Base-by-base conservation (phyloP, 1,140 invertebrate species). In the Liolophura sinensis region DNA sequence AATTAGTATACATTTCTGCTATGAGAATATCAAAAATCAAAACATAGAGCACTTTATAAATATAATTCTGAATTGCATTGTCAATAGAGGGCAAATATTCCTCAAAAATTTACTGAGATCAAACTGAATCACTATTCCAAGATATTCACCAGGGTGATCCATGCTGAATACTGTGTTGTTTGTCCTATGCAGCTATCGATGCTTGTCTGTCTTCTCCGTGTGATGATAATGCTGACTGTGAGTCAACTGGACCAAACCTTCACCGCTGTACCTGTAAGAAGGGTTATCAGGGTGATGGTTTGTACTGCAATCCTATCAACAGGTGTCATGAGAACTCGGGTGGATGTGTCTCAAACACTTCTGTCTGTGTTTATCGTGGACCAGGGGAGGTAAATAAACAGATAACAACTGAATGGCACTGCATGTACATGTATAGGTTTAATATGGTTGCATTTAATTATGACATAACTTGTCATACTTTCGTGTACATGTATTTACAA, bases 231-330 rank as follows among this genome's bases (percentile, higher is more conserved):
- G 73, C 71, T 40, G 51, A 27, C 6, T 80, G 78, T 62, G 55
- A 52, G 14, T 25, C 54, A 3, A 67, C 68, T 25, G 72, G 71
- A 9, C 73, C 77, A 1, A 62, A 48, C 18, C 54, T 51, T 3
- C 68, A 71, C 62, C 60, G 68, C 22, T 80, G 78, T 62, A 55
- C 48, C 6, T 80, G 78, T 65, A 63, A 63, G 16, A 20, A 56
- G 12, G 73, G 72, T 60, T 78, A 72, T 57, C 47, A 31, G 50
- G 77, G 77, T 16, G 74, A 80, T 65, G 78, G 78, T 5, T 70
- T 69, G 62, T 56, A 62, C 40, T 80, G 78, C 69, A 40, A 63
- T 22, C 67, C 75, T 20, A 74, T 78, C 55, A 69, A 80, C 58
- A 76, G 74, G 3, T 80, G 78, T 64, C 65, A 74, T 48, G 55